Conservation (phyloP, 2,113 vertebrate genomes). For the Alectura lathami region DNA sequence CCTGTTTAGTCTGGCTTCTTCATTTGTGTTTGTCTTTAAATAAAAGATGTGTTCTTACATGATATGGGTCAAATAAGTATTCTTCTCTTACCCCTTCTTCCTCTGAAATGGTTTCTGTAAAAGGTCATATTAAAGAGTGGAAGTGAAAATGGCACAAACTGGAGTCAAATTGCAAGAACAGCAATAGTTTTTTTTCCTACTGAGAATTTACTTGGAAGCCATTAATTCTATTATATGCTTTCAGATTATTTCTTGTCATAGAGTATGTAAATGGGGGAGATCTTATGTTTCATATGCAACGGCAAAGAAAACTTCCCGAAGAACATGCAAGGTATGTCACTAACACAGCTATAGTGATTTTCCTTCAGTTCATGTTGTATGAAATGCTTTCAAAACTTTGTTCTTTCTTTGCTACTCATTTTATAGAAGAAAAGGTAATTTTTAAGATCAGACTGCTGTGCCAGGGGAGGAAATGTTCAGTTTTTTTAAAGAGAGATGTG, state of each 20-base stretch:
- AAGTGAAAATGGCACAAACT: not conserved
- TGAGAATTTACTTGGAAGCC: not conserved
- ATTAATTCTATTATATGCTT: constrained; percentile 3
- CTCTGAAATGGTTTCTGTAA: not conserved
- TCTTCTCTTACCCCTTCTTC: not conserved
- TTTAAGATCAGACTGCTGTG: not conserved
- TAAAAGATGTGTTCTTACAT: not conserved
- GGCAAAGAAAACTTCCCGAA: constrained; percentile 95
- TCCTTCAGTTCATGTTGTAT: not conserved
- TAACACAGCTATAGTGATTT: rapidly evolving
- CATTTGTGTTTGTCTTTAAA: not conserved
- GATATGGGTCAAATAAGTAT: not conserved
- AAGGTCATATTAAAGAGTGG: not conserved
- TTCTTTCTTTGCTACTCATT: no score
- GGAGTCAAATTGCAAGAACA: not conserved
- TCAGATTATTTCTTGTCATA: constrained; percentile 95
- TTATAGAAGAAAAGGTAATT: not conserved
- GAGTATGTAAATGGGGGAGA: constrained; percentile 98
- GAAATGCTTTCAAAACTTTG: not conserved
- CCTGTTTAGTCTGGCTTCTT: not conserved
- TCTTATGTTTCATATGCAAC: constrained; percentile 99
- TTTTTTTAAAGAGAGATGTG: not conserved
- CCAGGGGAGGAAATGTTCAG: not conserved
- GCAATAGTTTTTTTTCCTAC: not conserved
- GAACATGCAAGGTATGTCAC: constrained; percentile 90